Percentiles rank a stretch among this genome's conserved stretches.
phyloP scores from a whole-genome alignment of 2,888 invertebrate species.

The Acanthosepion lycidas region DNA sequence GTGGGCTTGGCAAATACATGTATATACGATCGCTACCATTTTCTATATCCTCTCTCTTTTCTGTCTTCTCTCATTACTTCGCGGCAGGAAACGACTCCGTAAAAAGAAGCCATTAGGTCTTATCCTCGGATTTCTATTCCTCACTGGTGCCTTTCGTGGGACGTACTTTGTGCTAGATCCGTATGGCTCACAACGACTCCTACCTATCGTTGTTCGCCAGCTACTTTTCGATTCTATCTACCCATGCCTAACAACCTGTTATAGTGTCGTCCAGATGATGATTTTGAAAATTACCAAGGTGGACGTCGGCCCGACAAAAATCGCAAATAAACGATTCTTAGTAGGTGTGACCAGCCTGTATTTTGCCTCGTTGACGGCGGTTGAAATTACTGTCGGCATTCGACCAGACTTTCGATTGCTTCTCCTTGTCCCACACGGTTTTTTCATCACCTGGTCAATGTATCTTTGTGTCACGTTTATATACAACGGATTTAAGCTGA shows the following conservation, averaged over 20 bases:
- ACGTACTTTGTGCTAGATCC: conserved; percentile 79
- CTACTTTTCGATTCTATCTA: conserved; percentile 79
- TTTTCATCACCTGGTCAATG: conserved; percentile 78
- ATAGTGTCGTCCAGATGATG: conserved; percentile 78
- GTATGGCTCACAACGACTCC: conserved; percentile 77
- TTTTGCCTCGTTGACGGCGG: conserved; percentile 74
- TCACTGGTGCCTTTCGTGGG: conserved; percentile 77
- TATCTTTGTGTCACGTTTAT: conserved; percentile 78
- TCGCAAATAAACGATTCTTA: conserved; percentile 74
- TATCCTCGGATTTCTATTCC: conserved; percentile 78
- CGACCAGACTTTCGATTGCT: conserved; percentile 65
- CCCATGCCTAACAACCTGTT: conserved; percentile 79
- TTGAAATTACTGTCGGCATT: conserved; percentile 76
- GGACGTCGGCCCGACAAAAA: conserved; percentile 77
- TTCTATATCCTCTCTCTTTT: conserved; percentile 78
- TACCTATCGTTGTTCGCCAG: conserved; percentile 77
- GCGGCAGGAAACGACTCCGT: conserved; percentile 75
- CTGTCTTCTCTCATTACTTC: conserved; percentile 78
- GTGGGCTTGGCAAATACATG: conserved; percentile 78
- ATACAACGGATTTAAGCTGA: conserved; percentile 77
- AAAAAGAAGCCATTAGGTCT: conserved; percentile 78
- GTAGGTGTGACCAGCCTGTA: conserved; percentile 74
- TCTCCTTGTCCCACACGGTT: conserved; percentile 75
- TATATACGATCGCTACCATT: conserved; percentile 78
- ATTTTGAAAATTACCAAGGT: conserved; percentile 78